Base-by-base conservation (phyloP, 2,888 invertebrate genomes). In the Drosophila yooni region DNA sequence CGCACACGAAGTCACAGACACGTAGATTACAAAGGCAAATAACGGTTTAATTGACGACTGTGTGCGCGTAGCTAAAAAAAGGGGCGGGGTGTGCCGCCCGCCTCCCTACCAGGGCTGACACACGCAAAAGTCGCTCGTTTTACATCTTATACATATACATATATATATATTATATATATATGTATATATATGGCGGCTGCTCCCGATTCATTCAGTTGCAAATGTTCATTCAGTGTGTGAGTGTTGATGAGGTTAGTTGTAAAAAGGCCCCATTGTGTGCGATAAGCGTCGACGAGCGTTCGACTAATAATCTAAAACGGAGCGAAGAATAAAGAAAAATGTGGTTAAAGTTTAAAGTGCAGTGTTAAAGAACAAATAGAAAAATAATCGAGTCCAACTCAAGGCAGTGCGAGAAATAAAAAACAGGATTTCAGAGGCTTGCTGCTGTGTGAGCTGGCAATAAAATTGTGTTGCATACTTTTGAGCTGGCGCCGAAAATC, bases 201-300 rank as follows among this genome's bases (percentile, higher is more conserved):
- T 69, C 63, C 74, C 77, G 36, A 68, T 70, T 84, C 86, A 85
- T 85, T 83, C 86, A 84, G 81, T 74, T 71, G 70, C 76, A 71
- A 74, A 69, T 77, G 69, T 74, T 83, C 85, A 85, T 88, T 85
- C 86, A 80, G 88, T 85, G 88, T 86, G 85, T 85, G 88, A 85
- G 85, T 85, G 85, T 85, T 85, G 85, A 86, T 85, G 85, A 83
- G 83, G 85, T 85, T 86, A 86, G 86, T 80, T 80, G 82, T 79
- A 73, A 81, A 73, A 57, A 69, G n/a, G 57, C 43, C 69, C 65
- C 56, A 70, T 64, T 69, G 70, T 74, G 70, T 59, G 56, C 63
- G 74, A 43, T 59, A 46, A 67, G 34, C 34, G 63, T 69, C 40
- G 40, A 52, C n/a, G 46, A 48, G 48, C 43, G 69, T 56, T 56